phyloP scores from a whole-genome alignment of 2,797 vertebrate genomes.

The Sparidentex hasta region DNA sequence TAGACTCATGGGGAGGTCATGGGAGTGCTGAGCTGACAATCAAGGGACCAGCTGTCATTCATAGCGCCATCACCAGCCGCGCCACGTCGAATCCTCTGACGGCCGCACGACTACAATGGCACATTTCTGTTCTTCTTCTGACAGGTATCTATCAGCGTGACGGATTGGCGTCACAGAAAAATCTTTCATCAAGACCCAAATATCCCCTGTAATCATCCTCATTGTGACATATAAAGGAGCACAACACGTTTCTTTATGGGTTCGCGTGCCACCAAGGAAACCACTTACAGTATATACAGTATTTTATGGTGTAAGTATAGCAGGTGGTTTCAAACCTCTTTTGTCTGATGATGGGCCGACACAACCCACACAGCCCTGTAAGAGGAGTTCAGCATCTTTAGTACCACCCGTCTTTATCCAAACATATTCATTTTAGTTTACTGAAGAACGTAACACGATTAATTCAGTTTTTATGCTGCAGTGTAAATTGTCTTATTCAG shows the following conservation, averaged over 20 bases:
- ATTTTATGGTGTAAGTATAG: neutral
- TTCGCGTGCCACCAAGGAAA: constrained; percentile 30
- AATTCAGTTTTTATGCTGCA: neutral
- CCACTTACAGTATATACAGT: neutral
- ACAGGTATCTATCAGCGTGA: constrained; percentile 70
- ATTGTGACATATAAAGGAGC: constrained; percentile 49
- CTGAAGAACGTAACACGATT: neutral
- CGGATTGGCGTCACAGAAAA: constrained; percentile 51
- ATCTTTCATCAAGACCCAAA: constrained; percentile 63
- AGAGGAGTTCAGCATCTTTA: neutral
- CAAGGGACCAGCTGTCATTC: constrained; percentile 65
- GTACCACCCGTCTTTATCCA: neutral
- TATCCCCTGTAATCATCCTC: constrained; percentile 66
- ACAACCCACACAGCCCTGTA: neutral
- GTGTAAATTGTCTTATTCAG: neutral
- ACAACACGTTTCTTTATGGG: constrained; percentile 26
- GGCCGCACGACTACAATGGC: constrained; percentile 62
- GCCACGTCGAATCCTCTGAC: constrained; percentile 39
- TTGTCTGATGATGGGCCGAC: neutral
- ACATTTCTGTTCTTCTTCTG: constrained; percentile 56
- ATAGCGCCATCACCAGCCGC: constrained; percentile 51
- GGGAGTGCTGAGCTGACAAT: constrained; percentile 71
- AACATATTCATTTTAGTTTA: neutral
- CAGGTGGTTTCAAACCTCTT: neutral
- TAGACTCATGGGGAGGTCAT: constrained; percentile 68